Base-by-base conservation (phyloP, 1,140 invertebrate species). In the Pseudachorutes palmiensis region DNA sequence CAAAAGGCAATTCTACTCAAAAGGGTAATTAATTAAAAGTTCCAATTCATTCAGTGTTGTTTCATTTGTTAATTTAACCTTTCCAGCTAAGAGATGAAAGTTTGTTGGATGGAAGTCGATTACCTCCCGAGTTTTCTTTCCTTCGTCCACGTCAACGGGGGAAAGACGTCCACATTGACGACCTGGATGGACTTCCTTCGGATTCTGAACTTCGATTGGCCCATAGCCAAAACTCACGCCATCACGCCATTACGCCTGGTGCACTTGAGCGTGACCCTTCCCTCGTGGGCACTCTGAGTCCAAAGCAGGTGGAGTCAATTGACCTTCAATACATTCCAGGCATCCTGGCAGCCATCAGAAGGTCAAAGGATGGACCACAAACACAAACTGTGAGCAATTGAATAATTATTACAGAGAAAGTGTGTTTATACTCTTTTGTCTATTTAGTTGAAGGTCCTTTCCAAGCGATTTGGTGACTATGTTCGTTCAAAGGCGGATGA, bases 261-360 rank as follows among this genome's bases (percentile, higher is more conserved):
- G 57, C 48, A 29, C 62, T 73, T 3, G 67, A 66, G 49, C 33
- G 33, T 16, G 68, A 73, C 31, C 60, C 60, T 36, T 45, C 12
- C 51, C 62, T 73, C 9, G 55, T 73, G 5, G 71, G 71, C 30
- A 73, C 71, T 1, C 30, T 73, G 28, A 73, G 68, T n/a, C 68
- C 69, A 5, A 61, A 60, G 33, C 71, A 73, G 65, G 69, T 70
- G 5, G 26, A 68, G 9, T 19, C 57, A 41, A 60, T 73, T 16
- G 62, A 70, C 45, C 24, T 73, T 5, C 64, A 68, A 28, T 63
- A 70, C 9, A 68, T 70, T 49, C 71, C 71, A 48, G 59, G 65
- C n/a, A 69, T 73, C 1, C 48, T 73, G 19, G 63, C 66, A 16
- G 65, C 59, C 9, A 62, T 73, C 2, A 1, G 71, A 45, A 64